Evolutionary conservation across 1,140 invertebrate genomes (phyloP).

Genomic region (Hesperophylax magnus): DNA sequence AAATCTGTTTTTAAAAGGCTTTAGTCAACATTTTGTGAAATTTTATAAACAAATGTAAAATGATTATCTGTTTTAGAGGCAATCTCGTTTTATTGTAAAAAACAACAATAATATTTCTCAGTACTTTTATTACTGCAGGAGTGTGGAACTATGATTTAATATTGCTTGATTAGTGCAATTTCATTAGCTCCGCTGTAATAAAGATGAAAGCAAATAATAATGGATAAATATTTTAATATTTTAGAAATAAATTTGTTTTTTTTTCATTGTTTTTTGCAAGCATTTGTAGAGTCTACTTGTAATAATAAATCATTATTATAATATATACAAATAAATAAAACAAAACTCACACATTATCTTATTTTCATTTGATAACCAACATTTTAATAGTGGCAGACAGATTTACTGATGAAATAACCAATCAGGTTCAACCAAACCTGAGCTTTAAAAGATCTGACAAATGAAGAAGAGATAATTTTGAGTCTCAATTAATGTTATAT

Average conservation of each 20-base stretch:
- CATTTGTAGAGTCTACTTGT: constrained; percentile 31
- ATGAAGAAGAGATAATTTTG: too few species aligned
- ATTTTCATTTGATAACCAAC: constrained; percentile 29
- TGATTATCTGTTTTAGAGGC: not conserved
- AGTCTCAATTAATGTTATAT: too few species aligned
- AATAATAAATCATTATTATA: constrained; percentile 23
- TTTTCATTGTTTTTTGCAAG: constrained; percentile 2
- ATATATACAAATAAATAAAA: constrained; percentile 22
- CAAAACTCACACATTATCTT: constrained; percentile 8
- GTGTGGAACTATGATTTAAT: too few species aligned
- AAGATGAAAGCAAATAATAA: not conserved
- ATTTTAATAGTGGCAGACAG: not conserved
- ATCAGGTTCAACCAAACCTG: too few species aligned
- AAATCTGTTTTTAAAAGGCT: too few species aligned
- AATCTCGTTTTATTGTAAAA: not conserved
- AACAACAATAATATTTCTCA: not conserved
- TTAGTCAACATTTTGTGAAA: too few species aligned
- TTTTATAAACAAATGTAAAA: not conserved
- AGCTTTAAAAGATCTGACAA: too few species aligned
- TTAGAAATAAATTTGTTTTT: not conserved
- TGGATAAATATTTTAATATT: constrained; percentile 1
- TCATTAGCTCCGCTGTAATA: too few species aligned
- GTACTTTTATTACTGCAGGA: too few species aligned
- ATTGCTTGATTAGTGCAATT: too few species aligned
- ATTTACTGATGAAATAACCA: too few species aligned